phyloP scores from a whole-genome alignment of 2,113 vertebrate genomes.

The Tiliqua scincoides region DNA sequence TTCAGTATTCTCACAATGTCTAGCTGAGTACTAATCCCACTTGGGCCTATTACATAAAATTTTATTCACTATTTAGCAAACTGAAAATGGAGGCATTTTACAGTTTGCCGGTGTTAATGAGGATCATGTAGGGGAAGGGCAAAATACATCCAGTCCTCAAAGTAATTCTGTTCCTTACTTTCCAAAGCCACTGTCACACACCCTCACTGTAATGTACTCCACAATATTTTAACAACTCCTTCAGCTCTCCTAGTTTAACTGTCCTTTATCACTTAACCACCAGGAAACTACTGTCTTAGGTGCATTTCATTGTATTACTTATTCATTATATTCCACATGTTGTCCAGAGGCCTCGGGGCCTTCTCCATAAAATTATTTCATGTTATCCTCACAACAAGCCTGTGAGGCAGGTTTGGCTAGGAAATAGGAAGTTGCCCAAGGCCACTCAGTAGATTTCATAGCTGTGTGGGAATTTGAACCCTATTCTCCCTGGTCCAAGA shows the following conservation, averaged over 20 bases:
- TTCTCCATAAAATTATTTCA: neutral
- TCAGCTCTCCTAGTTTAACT: neutral
- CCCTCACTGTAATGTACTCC: neutral
- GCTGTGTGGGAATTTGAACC: neutral
- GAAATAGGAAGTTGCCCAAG: neutral
- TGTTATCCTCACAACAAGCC: neutral
- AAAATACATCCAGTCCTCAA: slow-evolving; percentile 4
- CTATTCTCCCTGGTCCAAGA: neutral
- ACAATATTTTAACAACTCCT: neutral
- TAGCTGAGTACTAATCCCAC: slow-evolving; percentile 30
- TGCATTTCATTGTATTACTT: neutral
- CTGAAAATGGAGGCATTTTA: slow-evolving; percentile 35
- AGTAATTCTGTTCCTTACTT: neutral
- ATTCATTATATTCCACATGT: neutral
- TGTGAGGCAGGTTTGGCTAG: neutral
- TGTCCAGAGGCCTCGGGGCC: neutral
- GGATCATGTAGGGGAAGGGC: slow-evolving; percentile 22
- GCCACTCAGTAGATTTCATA: neutral
- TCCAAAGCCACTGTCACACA: neutral
- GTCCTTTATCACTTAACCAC: neutral
- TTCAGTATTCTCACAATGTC: slow-evolving; percentile 31
- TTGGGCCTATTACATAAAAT: slow-evolving; percentile 37
- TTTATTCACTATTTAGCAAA: slow-evolving; percentile 40
- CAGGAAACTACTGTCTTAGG: neutral
- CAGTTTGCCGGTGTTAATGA: slow-evolving; percentile 37